A percentile compares a stretch with the other conserved stretches of the same genome.
Evolutionary conservation across 1,140 invertebrate genomes (phyloP).

Genomic region (Liolophura sinensis): DNA sequence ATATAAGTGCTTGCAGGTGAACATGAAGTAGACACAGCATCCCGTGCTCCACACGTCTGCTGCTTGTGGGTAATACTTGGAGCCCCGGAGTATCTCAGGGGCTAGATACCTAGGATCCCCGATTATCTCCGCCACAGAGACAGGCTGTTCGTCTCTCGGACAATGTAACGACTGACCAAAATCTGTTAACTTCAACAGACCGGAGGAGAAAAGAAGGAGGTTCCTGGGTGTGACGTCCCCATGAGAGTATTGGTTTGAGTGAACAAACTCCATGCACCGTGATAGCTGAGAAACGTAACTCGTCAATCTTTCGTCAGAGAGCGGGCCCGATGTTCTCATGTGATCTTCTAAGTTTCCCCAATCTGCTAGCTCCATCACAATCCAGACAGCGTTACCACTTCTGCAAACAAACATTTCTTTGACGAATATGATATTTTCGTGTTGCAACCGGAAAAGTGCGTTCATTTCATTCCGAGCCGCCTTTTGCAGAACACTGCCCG

Average conservation of each 20-base stretch:
- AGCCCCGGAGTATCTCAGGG: conserved; percentile 25
- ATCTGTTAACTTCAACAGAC: conserved; percentile 31
- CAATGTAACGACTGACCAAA: conserved; percentile 33
- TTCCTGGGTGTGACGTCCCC: conserved; percentile 37
- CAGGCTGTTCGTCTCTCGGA: conserved; percentile 9
- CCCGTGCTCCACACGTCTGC: conserved; percentile 38
- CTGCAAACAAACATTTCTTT: too few species aligned
- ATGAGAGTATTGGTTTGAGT: conserved; percentile 28
- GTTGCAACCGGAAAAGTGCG: too few species aligned
- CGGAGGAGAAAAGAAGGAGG: conserved; percentile 23
- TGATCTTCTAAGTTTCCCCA: conserved; percentile 29
- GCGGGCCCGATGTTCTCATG: conserved; percentile 3
- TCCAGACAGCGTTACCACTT: conserved; percentile 11
- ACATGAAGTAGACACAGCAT: conserved; percentile 22
- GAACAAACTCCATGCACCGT: conserved; percentile 27
- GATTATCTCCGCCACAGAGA: conserved; percentile 30
- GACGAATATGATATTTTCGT: too few species aligned
- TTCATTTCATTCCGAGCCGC: too few species aligned
- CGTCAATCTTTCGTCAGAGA: conserved; percentile 11
- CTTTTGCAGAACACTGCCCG: too few species aligned
- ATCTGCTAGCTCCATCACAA: conserved; percentile 37
- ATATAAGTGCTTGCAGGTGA: conserved; percentile 13
- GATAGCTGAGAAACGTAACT: conserved; percentile 23
- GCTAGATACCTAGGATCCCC: conserved; percentile 29
- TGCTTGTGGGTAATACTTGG: conserved; percentile 24